Conservation (phyloP, 2,888 invertebrate species). For the Campoplex nolae region DNA sequence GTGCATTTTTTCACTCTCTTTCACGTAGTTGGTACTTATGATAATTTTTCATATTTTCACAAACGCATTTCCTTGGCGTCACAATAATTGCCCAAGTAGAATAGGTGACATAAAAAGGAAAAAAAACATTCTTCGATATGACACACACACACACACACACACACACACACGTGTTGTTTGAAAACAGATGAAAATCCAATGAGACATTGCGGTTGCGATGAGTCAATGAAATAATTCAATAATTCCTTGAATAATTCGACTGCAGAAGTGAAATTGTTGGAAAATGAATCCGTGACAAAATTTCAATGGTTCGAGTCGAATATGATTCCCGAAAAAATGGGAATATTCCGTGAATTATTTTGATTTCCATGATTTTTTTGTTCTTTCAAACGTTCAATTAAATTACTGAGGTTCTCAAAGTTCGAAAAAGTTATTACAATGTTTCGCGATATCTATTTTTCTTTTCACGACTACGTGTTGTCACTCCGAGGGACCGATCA, state of each 20-base stretch:
- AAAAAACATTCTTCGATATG: constrained; percentile 22
- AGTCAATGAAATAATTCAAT: neutral
- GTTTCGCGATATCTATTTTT: neutral
- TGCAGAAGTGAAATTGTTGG: neutral
- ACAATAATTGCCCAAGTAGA: constrained; percentile 47
- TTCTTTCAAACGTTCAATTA: neutral
- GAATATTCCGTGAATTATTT: constrained; percentile 2
- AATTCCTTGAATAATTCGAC: neutral
- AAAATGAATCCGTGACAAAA: neutral
- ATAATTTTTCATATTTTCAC: constrained; percentile 25
- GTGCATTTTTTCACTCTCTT: constrained; percentile 42
- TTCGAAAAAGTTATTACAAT: neutral
- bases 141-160: neutral
- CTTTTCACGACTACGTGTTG: constrained; percentile 9
- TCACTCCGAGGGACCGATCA: constrained; percentile 49
- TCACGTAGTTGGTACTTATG: neutral
- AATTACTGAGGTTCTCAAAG: constrained; percentile 46
- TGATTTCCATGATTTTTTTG: neutral
- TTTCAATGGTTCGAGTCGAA: neutral
- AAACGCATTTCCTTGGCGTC: constrained; percentile 33
- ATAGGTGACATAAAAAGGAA: constrained; percentile 33
- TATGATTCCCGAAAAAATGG: neutral
- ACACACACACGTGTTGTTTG: neutral
- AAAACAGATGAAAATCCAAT: neutral
- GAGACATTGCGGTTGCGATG: neutral